These are phyloP conservation scores for Fissipunctia ypsillon DNA, from an alignment of 2,888 invertebrate species.

Conservation along the genomic window DNA sequence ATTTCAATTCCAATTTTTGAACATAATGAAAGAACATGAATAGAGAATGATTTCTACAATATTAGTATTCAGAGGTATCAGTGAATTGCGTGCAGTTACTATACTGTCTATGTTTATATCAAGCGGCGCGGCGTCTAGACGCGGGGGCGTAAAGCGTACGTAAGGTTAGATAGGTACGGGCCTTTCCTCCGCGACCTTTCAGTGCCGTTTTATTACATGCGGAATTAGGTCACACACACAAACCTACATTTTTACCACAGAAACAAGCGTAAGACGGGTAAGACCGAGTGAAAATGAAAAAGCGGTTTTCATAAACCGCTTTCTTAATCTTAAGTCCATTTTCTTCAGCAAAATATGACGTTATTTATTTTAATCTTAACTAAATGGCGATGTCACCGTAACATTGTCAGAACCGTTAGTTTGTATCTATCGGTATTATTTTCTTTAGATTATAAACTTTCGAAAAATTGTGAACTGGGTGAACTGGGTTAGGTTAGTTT, in stretches of 20 bases:
- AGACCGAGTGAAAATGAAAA: slow-evolving; percentile 16
- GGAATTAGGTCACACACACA: slow-evolving; percentile 72
- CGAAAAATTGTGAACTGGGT: too few species aligned
- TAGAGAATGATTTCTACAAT: slow-evolving; percentile 23
- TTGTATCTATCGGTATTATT: too few species aligned
- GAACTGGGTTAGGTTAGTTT: too few species aligned
- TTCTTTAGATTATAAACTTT: too few species aligned
- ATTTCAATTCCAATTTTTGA: slow-evolving; percentile 11
- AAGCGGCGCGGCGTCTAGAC: slow-evolving; percentile 78
- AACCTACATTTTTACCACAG: slow-evolving; percentile 47
- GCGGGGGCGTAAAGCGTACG: slow-evolving; percentile 81
- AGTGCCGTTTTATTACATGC: slow-evolving; percentile 63
- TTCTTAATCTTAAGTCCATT: slow-evolving; percentile 10
- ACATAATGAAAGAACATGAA: slow-evolving; percentile 18
- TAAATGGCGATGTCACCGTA: not conserved
- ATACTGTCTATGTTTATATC: slow-evolving; percentile 65
- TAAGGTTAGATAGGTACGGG: slow-evolving; percentile 72
- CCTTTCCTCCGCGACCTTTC: slow-evolving; percentile 72
- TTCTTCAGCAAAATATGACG: not conserved
- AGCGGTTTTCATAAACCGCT: slow-evolving; percentile 1
- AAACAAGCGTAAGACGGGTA: slow-evolving; percentile 11
- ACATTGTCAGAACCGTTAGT: not conserved
- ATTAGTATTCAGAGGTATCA: slow-evolving; percentile 54
- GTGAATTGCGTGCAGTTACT: slow-evolving; percentile 65
- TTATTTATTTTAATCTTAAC: not conserved